Evolutionary conservation across 2,113 vertebrate genomes (phyloP), one percentile per base, ranked within the genome.

Genomic region (Chionodraco myersi): DNA sequence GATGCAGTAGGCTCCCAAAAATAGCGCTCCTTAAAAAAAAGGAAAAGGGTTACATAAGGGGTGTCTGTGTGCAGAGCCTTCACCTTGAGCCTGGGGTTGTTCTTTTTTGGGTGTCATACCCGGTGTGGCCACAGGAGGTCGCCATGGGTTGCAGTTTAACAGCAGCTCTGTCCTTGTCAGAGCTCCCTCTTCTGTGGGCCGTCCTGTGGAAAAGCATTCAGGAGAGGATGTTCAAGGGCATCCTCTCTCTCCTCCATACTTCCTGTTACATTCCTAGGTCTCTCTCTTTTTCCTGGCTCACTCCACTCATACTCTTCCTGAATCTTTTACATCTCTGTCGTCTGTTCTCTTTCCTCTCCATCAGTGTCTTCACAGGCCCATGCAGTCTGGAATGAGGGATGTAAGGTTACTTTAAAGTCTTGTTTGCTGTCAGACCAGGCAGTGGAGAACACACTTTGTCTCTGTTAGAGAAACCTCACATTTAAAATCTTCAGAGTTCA

Each of bases 61-160:
- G 82, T 93, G 92, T 92, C 89, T 91, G 83, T 83, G 75, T 83
- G 75, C 78, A 78, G 88, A 86, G 85, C 36, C 89, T 92, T 93
- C 91, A 94, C 93, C 94, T 94, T 90, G 84, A 91, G 89, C 89
- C 88, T 80, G 63, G 69, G 88, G 84, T 85, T 86, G 85, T 68
- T 70, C 23, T 67, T 72, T 84, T 1, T 62, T 15, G 45, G 18
- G 8, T 86, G 82, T 63, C n/a, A 14, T 92, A 58, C 71, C 18
- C 12, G 2, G 26, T 71, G 4, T 72, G 81, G 61, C 92, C 95
- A 95, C 93, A 82, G 70, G 92, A 93, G 92, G 93, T 88, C 91
- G 18, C 78, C 72, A 10, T 70, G 16, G 64, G 13, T 86, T 60
- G 51, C 47, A 60, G 74, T 78, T 84, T 3, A 21, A 52, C 6